A percentile compares a stretch with the other conserved stretches of the same genome.
phyloP scores from a whole-genome alignment of 2,797 vertebrate species.

The Myotis pilosus region DNA sequence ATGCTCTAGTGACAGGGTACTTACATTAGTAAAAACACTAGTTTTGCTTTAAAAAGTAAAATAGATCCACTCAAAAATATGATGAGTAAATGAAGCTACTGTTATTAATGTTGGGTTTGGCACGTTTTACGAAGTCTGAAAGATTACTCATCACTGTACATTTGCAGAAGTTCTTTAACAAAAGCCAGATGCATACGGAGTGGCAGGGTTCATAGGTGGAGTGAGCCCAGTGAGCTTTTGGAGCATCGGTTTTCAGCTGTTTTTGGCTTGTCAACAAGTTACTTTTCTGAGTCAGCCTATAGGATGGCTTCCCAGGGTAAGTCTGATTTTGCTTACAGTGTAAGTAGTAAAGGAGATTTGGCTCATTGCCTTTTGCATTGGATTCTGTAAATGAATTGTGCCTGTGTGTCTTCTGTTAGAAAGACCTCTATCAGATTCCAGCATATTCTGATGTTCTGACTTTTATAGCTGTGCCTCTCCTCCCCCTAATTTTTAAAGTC shows the following conservation, averaged over 20 bases:
- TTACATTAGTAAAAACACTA: slow-evolving; percentile 32
- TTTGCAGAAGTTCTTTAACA: slow-evolving; percentile 86
- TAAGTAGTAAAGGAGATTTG: not conserved
- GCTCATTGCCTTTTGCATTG: not conserved
- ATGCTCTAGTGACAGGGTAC: not conserved
- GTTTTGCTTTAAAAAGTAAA: slow-evolving; percentile 55
- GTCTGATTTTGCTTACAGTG: slow-evolving; percentile 70
- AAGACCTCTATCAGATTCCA: not conserved
- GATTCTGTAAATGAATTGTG: not conserved
- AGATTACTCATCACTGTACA: slow-evolving; percentile 83
- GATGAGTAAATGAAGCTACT: slow-evolving; percentile 56
- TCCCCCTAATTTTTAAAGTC: slow-evolving; percentile 3
- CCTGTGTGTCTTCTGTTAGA: slow-evolving; percentile 21
- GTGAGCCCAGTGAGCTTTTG: slow-evolving; percentile 73
- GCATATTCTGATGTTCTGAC: slow-evolving; percentile 10
- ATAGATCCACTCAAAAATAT: slow-evolving; percentile 41
- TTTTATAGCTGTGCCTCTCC: slow-evolving; percentile 32
- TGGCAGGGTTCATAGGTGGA: slow-evolving; percentile 79
- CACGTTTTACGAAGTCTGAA: slow-evolving; percentile 78
- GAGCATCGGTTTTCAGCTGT: slow-evolving; percentile 65
- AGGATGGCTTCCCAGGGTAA: slow-evolving; percentile 84
- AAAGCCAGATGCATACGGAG: slow-evolving; percentile 77
- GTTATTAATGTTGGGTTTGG: slow-evolving; percentile 78
- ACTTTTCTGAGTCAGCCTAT: slow-evolving; percentile 67
- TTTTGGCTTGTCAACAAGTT: slow-evolving; percentile 60